A percentile compares a stretch with the other conserved stretches of the same genome.
Conservation (phyloP, 2,797 vertebrate genomes). For the Anguilla megastoma region DNA sequence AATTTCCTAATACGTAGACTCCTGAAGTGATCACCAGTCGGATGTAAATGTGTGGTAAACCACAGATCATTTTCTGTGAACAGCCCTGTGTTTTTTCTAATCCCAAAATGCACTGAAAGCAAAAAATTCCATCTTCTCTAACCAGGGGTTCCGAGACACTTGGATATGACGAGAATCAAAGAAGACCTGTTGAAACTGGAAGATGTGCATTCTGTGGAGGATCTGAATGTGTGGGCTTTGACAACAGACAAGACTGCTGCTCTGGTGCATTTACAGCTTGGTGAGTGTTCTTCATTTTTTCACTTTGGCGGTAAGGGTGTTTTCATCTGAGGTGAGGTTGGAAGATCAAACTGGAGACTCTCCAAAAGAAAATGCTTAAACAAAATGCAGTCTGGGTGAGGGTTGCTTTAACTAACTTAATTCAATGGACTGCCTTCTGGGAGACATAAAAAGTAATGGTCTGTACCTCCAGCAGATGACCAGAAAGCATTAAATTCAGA, state of each 20-base stretch:
- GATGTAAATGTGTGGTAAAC: background rate
- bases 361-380: background rate
- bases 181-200: conserved; percentile 91
- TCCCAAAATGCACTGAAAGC: background rate
- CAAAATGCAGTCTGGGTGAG: background rate
- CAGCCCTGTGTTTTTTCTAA: background rate
- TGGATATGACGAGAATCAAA: conserved; percentile 82
- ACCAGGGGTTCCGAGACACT: conserved; percentile 86
- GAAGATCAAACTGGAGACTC: background rate
- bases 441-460: background rate
- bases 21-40: background rate
- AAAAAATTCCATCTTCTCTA: background rate
- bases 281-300: conserved; percentile 67
- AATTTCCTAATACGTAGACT: background rate
- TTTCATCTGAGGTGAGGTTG: background rate
- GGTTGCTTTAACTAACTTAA: background rate
- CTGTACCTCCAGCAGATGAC: background rate
- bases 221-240: conserved; percentile 93
- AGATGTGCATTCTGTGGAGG: conserved; percentile 88
- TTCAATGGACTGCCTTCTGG: background rate
- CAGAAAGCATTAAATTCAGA: background rate
- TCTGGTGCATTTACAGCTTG: conserved; percentile 86
- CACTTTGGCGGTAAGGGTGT: background rate
- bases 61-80: background rate
- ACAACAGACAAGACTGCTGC: conserved; percentile 89